Conservation (phyloP, 2,797 vertebrate genomes). For the Catostomus latipinnis region DNA sequence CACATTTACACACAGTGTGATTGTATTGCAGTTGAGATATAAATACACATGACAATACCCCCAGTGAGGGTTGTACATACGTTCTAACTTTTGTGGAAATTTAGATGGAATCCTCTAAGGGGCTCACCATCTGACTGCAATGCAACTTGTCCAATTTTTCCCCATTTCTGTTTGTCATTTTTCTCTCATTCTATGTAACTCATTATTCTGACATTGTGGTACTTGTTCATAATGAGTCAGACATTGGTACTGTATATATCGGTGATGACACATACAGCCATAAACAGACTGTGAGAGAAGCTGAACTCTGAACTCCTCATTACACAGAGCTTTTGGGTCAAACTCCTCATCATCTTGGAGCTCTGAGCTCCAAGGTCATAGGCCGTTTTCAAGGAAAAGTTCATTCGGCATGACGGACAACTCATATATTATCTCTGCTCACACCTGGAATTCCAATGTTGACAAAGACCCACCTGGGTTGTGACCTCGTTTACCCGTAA, state of each 20-base stretch:
- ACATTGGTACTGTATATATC: not conserved
- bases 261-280: slow-evolving; percentile 26
- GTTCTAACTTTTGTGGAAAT: slow-evolving; percentile 45
- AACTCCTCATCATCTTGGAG: slow-evolving; percentile 37
- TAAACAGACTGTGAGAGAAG: slow-evolving; percentile 1
- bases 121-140: not conserved
- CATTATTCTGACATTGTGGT: not conserved
- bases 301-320: slow-evolving; percentile 25
- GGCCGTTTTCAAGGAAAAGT: slow-evolving; percentile 64
- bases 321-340: too few species aligned
- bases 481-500: slow-evolving; percentile 60
- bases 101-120: slow-evolving; percentile 14
- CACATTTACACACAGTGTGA: not conserved
- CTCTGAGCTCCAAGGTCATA: slow-evolving; percentile 65
- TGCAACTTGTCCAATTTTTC: not conserved
- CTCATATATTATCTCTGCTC: slow-evolving; percentile 69
- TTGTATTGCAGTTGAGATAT: slow-evolving; percentile 43
- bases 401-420: slow-evolving; percentile 74
- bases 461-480: slow-evolving; percentile 78
- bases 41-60: slow-evolving; percentile 55
- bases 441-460: slow-evolving; percentile 80
- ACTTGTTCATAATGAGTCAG: slow-evolving; percentile 8
- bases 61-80: slow-evolving; percentile 2
- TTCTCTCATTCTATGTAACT: not conserved
- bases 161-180: not conserved